Evolutionary conservation across 2,113 vertebrate genomes (phyloP), one percentile per base, ranked within the genome.

Genomic region (Centrocercus urophasianus): DNA sequence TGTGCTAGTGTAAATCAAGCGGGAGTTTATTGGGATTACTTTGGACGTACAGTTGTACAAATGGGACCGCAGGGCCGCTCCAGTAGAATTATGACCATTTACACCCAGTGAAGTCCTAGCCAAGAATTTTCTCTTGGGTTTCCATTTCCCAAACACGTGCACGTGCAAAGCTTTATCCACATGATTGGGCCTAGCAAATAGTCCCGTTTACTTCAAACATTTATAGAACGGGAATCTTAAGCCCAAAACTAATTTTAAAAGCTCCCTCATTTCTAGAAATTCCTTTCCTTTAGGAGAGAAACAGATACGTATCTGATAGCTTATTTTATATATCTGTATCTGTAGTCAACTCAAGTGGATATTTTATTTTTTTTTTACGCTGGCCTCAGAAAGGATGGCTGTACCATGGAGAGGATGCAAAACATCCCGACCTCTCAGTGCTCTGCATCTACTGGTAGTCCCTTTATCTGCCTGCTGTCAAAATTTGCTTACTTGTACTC

Each of bases 1-100:
- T 89, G 86, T 84, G 83, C 92, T 95, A 22, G 7, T 92, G 83
- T 79, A 94, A 95, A 95, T 94, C 91, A 83, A 69, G 70, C 90
- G 77, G 92, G 90, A 95, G 21, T 93, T 97, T 90, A 90, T 59
- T 89, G 88, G 92, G 91, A 96, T 95, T 94, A 73, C 73, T 95
- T 90, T 93, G 94, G 95, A 95, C 59, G 4, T 82, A 28, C 27
- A 65, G 85, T 88, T 77, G 73, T 66, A 91, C 92, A 94, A 96
- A 97, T 92, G 93, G 94, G 91, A 83, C 90, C 85, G 45, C 8
- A 81, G 93, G 94, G 94, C 83, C 83, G 90, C 83, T 95, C 78
- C 80, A 48, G 83, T 84, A 92, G 89, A 93, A 89, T 76, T 76
- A n/a, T 74, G 86, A 83, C 85, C 88, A 88, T 95, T 96, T 95